Evolutionary conservation across 2,888 invertebrate species (phyloP).

Genomic region (Drosophila macrospina): DNA sequence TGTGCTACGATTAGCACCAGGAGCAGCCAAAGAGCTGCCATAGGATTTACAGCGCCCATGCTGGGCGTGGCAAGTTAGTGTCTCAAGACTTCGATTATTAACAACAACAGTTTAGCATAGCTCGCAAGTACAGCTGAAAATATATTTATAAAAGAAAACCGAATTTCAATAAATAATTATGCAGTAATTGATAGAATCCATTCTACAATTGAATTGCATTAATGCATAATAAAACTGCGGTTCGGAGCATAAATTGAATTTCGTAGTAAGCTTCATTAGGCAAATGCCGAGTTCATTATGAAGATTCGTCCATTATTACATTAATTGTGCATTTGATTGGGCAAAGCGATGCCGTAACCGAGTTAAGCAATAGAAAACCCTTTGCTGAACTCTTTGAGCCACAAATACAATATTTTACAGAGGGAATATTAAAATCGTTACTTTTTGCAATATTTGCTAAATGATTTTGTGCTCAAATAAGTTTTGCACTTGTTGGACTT

Average conservation of each 20-base stretch:
- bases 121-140: conserved; percentile 33
- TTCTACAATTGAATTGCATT: conserved; percentile 34
- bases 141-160: neutral
- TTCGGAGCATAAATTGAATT: conserved; percentile 4
- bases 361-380: neutral
- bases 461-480: conserved; percentile 58
- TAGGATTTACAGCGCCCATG: conserved; percentile 54
- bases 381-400: neutral
- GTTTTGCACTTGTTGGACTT: conserved; percentile 51
- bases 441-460: conserved; percentile 56
- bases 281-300: conserved; percentile 24
- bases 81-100: conserved; percentile 19
- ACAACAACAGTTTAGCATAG: conserved; percentile 16
- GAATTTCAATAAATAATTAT: neutral
- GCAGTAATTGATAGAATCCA: neutral
- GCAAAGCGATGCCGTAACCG: conserved; percentile 24
- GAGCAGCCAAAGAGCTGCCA: conserved; percentile 47
- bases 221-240: conserved; percentile 35
- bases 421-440: neutral
- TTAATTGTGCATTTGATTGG: conserved; percentile 42
- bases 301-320: conserved; percentile 40
- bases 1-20: conserved; percentile 53
- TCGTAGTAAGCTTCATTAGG: conserved; percentile 28
- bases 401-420: conserved; percentile 5
- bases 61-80: conserved; percentile 43